These are phyloP conservation scores for Pemphredon lugubris DNA, from an alignment of 2,888 invertebrate genomes.

Conservation along the genomic window DNA sequence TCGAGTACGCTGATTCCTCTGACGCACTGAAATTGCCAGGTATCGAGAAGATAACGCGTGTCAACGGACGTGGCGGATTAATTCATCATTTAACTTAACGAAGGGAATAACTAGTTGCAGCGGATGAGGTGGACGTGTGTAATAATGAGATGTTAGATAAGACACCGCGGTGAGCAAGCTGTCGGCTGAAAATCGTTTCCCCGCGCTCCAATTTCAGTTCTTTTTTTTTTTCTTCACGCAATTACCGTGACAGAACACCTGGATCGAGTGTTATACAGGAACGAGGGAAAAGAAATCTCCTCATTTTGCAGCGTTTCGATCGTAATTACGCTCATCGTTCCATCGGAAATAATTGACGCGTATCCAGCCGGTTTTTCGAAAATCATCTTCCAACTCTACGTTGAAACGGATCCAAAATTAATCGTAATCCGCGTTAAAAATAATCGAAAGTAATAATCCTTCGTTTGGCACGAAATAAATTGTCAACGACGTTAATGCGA, in stretches of 20 bases:
- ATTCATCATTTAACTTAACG: constrained; percentile 64
- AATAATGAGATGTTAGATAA: constrained; percentile 65
- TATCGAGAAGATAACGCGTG: constrained; percentile 33
- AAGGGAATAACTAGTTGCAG: constrained; percentile 58
- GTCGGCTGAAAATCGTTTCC: constrained; percentile 57
- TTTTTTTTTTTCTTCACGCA: constrained; percentile 28
- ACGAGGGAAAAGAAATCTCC: neutral
- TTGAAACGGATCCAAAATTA: too few relatives aligned
- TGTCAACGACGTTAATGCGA: too few relatives aligned
- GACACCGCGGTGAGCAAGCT: constrained; percentile 43
- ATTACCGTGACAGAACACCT: constrained; percentile 23
- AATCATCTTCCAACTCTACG: too few relatives aligned
- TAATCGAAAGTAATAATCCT: too few relatives aligned
- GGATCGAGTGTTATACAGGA: too few relatives aligned
- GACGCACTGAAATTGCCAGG: neutral
- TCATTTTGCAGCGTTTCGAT: too few relatives aligned
- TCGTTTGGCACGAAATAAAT: too few relatives aligned
- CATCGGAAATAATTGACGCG: too few relatives aligned
- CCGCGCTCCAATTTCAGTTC: constrained; percentile 24
- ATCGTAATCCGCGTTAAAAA: too few relatives aligned
- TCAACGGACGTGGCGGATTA: constrained; percentile 53
- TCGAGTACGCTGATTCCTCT: too few relatives aligned
- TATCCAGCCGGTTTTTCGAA: too few relatives aligned
- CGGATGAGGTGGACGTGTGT: constrained; percentile 60
- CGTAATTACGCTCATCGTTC: too few relatives aligned